These are phyloP conservation scores for Pogonomyrmex barbatus DNA, from an alignment of 1,140 invertebrate species.

Conservation along the genomic window DNA sequence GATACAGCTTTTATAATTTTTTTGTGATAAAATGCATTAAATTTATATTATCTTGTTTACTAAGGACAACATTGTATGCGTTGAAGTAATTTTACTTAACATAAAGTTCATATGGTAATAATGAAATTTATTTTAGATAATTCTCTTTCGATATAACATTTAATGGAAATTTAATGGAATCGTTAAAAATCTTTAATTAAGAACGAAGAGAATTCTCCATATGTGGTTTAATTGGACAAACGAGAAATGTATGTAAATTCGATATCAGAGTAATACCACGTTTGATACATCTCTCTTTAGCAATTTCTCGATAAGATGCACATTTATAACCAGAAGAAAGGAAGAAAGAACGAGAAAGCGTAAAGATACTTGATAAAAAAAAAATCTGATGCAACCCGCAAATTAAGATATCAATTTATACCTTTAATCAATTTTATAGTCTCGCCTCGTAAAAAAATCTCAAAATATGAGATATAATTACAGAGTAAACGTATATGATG, in stretches of 20 bases:
- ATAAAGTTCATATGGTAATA: not conserved
- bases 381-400: not conserved
- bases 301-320: conserved; percentile 2
- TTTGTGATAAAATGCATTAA: conserved; percentile 10
- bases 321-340: not conserved
- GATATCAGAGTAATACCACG: conserved; percentile 6
- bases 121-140: conserved; percentile 11
- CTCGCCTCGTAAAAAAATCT: not conserved
- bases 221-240: conserved; percentile 39
- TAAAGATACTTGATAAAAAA: not conserved
- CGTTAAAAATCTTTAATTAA: conserved; percentile 50
- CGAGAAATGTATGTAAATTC: not conserved
- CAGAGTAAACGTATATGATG: not conserved
- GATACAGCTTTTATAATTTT: not conserved
- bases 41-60: conserved; percentile 1
- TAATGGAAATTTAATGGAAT: not conserved
- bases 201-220: not conserved
- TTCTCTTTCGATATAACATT: conserved; percentile 12
- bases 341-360: conserved; percentile 4
- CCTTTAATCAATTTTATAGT: not conserved
- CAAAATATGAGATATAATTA: not conserved
- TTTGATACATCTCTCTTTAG: not conserved
- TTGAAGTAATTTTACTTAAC: not conserved
- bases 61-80: not conserved
- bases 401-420: not conserved